Base-by-base conservation (phyloP, 1,140 invertebrate genomes). In the Lucilia sericata region DNA sequence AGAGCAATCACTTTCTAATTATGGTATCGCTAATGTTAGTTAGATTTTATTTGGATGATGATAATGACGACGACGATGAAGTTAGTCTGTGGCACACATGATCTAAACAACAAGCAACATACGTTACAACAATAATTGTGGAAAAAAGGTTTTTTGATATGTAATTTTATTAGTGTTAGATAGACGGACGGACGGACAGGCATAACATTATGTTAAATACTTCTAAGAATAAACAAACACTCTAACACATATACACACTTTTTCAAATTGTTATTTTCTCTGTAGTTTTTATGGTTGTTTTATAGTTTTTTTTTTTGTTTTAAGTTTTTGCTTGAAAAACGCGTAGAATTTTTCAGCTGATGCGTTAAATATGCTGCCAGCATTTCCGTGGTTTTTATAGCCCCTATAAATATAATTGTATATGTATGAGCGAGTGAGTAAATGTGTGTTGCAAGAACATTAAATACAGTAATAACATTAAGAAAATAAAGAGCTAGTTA, bases 291-390 rank as follows among this genome's bases (percentile, higher is more conserved):
- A 21, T 74, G 4, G n/a, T 42, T 74, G 49, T 47, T 36, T 83
- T 74, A 12, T 51, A 7, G 65, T 21, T 75, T 74, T 83, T 34
- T 75, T 70, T 30, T 74, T 83, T 34, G 51, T 70, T 30, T 19
- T 82, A 47, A 65, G 80, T 49, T 42, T 81, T 47, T 49, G 70
- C 82, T 83, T 21, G n/a, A 70, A 70, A 70, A 70, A 80, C 76
- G 76, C 19, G 76, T 80, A 49, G 76, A 80, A 80, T 80, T 51
- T 49, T 80, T 80, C 76, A 80, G 76, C 8, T 80, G 76, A 80
- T 80, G 76, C 76, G 76, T 80, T 80, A 80, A 80, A 80, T 80
- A 49, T 80, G 76, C 76, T 80, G 76, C 12, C 42, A 80, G 76
- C 76, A 80, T 80, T 80, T 80, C 76, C 76, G 76, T 80, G 9